Evolutionary conservation across 2,113 vertebrate genomes (phyloP), one percentile per base, ranked within the genome.

Genomic region (Cygnus atratus): DNA sequence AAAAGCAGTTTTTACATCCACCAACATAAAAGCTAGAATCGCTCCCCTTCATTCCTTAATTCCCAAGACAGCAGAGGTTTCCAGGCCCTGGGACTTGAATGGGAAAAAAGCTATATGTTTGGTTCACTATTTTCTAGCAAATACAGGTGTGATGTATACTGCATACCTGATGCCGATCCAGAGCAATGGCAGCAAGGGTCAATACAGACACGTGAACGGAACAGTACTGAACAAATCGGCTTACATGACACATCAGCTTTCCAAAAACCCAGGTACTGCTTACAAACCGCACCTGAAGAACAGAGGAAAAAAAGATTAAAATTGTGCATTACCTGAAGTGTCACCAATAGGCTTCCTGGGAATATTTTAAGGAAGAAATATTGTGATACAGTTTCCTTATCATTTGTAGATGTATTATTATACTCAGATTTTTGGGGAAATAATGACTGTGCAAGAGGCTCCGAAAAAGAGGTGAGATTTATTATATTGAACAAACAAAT

Each of bases 191-290:
- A 24, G 97, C 97, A 2, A 98, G 97, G 39, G 98, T 98, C 65
- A 98, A 97, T 35, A 98, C 98, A 11, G 98, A 98, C 37, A 98
- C 98, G 0, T 98, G 98, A 19, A 98, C 98, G 2, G 98, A 99
- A 74, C 98, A 98, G 91, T 98, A 98, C 88, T 98, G 98, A 3
- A 98, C 98, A 92, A 98, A 99, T 1, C 98, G 95, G 90, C 98
- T 98, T 25, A 98, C 31, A n/a, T 99, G 98, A 20, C 98, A 98
- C 98, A 98, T 98, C 57, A 92, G 88, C 93, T 98, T 98, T 3
- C 98, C 98, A 87, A 98, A 98, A 20, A 98, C 88, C 98, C 98
- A 98, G 8, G 98, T 98, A 54, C 98, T 98, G 96, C 98, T 98
- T 19, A 98, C 97, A 74, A 98, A 98, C 43, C 97, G 94, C 62